Conservation (phyloP, 2,113 vertebrate genomes). For the Seriola rivoliana region DNA sequence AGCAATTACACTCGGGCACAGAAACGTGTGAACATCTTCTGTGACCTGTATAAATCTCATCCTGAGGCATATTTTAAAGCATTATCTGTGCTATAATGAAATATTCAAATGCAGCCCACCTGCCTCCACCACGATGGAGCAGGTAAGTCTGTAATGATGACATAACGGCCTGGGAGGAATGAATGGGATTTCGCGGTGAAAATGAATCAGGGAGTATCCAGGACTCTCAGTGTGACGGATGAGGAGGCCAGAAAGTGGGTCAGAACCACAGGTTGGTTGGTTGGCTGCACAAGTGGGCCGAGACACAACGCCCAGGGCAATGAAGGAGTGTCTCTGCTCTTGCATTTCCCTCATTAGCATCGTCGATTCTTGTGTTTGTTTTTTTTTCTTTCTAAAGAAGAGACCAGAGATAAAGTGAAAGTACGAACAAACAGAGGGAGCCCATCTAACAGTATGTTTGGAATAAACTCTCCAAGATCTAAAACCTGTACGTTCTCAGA, state of each 20-base stretch:
- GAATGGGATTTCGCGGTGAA: slow-evolving; percentile 70
- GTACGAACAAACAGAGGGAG: neutral
- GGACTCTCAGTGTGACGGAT: slow-evolving; percentile 68
- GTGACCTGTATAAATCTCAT: slow-evolving; percentile 76
- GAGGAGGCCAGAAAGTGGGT: slow-evolving; percentile 77
- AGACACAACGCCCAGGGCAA: slow-evolving; percentile 48
- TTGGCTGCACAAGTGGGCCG: slow-evolving; percentile 73
- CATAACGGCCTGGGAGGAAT: slow-evolving; percentile 68
- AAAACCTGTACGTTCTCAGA: neutral
- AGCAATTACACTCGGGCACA: slow-evolving; percentile 57
- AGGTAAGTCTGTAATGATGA: slow-evolving; percentile 77
- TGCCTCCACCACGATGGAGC: slow-evolving; percentile 43
- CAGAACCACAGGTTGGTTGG: slow-evolving; percentile 76
- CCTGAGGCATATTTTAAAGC: slow-evolving; percentile 73
- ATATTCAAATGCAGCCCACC: slow-evolving; percentile 73
- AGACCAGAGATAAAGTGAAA: neutral
- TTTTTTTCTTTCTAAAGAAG: neutral
- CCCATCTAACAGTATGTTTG: neutral
- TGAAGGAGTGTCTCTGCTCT: slow-evolving; percentile 31
- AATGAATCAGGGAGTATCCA: slow-evolving; percentile 65
- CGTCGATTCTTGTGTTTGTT: neutral
- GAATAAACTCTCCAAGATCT: slow-evolving; percentile 18
- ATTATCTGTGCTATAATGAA: slow-evolving; percentile 80
- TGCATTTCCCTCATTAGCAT: slow-evolving; percentile 25
- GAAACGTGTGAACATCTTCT: slow-evolving; percentile 58